These are phyloP conservation scores for Serripes groenlandicus DNA, from an alignment of 2,888 invertebrate genomes.

Conservation along the genomic window DNA sequence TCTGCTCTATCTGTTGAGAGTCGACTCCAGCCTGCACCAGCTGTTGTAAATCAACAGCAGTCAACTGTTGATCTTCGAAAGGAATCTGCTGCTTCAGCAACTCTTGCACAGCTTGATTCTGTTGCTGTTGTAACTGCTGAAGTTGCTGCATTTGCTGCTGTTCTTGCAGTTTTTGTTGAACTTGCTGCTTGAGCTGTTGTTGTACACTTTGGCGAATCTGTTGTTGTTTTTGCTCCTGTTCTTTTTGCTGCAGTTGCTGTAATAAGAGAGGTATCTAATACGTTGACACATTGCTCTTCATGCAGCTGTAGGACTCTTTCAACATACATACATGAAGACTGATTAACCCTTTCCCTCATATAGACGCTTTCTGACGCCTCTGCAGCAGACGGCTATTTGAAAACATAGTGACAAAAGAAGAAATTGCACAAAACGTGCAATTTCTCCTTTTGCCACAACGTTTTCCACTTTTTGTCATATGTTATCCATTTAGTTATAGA, in stretches of 20 bases:
- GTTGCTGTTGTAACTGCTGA: not conserved
- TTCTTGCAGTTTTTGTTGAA: not conserved
- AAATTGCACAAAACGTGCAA: no score
- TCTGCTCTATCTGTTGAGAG: conserved; percentile 68
- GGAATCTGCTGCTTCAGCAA: not conserved
- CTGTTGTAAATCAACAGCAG: conserved; percentile 32
- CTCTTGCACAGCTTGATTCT: not conserved
- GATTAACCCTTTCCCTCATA: no score
- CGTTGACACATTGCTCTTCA: no score
- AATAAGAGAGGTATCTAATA: no score
- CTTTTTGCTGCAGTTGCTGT: conserved; percentile 50
- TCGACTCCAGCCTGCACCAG: conserved; percentile 50
- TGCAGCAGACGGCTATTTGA: no score
- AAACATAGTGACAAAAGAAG: no score
- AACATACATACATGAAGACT: no score
- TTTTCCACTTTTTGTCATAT: no score
- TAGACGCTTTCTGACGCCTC: no score
- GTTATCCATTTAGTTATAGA: no score
- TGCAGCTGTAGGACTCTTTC: no score
- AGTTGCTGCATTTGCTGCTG: conserved; percentile 15
- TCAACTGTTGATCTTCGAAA: conserved; percentile 13
- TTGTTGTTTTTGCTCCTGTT: conserved; percentile 6
- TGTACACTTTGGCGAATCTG: not conserved
- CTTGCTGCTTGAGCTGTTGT: not conserved
- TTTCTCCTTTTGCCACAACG: no score